Evolutionary conservation across 1,140 invertebrate genomes (phyloP).

Genomic region (Drosophila arawakana): DNA sequence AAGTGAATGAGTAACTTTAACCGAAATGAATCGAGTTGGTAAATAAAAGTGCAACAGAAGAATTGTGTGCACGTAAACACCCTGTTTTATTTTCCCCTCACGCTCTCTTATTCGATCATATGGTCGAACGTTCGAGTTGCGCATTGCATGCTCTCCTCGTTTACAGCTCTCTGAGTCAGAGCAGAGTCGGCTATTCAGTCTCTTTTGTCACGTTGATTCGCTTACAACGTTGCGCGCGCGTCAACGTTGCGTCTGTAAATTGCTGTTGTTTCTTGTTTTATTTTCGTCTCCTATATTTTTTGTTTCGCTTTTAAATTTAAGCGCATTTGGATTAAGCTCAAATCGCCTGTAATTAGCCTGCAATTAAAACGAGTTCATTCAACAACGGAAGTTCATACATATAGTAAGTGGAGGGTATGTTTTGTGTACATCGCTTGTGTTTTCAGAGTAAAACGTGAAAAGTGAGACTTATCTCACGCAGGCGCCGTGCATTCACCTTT

Average conservation of each 20-base stretch:
- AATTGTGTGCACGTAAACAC: constrained; percentile 9
- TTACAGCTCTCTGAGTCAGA: constrained; percentile 26
- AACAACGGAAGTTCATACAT: constrained; percentile 23
- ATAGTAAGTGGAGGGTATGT: constrained; percentile 25
- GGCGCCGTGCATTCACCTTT: constrained; percentile 44
- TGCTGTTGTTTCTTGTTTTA: constrained; percentile 49
- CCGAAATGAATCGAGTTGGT: constrained; percentile 2
- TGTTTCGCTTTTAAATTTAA: constrained; percentile 40
- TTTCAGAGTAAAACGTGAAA: constrained; percentile 14
- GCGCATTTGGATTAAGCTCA: constrained; percentile 39
- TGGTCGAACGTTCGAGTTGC: constrained; percentile 45
- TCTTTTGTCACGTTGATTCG: constrained; percentile 55
- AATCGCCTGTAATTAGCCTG: constrained; percentile 24
- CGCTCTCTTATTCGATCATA: constrained; percentile 52
- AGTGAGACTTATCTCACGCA: constrained; percentile 32
- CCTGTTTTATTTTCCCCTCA: constrained; percentile 8
- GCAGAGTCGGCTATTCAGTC: constrained; percentile 48
- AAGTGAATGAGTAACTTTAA: constrained; percentile 4
- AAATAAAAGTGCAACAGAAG: constrained; percentile 14
- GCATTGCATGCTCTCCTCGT: constrained; percentile 17
- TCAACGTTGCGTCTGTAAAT: constrained; percentile 29
- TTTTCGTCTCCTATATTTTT: constrained; percentile 41
- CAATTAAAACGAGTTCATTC: constrained; percentile 38
- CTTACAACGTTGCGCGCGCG: constrained; percentile 71
- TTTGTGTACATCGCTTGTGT: constrained; percentile 17